These are phyloP conservation scores for Pentamera pediparva DNA, from an alignment of 53 echinoderm and acorn worm species.

Conservation along the genomic window DNA sequence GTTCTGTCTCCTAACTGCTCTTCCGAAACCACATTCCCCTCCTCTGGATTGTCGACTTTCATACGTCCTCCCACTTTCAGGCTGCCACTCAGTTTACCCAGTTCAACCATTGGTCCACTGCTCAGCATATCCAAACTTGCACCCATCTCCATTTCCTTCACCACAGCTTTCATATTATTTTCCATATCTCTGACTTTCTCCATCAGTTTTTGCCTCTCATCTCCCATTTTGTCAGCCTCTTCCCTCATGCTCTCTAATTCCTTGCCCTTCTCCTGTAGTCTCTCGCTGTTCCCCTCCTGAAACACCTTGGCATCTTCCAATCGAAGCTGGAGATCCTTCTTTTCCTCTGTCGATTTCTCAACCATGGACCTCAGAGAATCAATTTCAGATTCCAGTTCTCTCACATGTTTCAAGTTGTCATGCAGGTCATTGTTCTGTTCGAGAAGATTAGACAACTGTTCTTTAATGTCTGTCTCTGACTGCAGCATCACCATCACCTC, in stretches of 20 bases:
- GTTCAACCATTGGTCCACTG: neutral
- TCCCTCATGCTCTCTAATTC: slow-evolving; percentile 20
- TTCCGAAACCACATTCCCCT: slow-evolving; percentile 7
- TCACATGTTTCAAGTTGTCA: slow-evolving; percentile 8
- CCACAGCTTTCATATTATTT: neutral
- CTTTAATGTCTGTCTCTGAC: slow-evolving; percentile 2
- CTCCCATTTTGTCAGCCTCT: slow-evolving; percentile 10
- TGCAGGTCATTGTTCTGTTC: slow-evolving; percentile 20
- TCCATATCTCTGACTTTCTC: slow-evolving; percentile 29
- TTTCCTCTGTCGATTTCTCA: neutral
- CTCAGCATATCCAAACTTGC: neutral
- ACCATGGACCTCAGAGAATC: neutral
- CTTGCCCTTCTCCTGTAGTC: slow-evolving; percentile 17
- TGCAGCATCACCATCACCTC: slow-evolving; percentile 24
- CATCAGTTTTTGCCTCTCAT: slow-evolving; percentile 17
- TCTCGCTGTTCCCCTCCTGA: slow-evolving; percentile 22
- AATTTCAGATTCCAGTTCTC: slow-evolving; percentile 19
- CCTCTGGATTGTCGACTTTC: neutral
- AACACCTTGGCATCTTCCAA: neutral
- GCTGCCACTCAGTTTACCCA: neutral
- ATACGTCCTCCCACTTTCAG: slow-evolving; percentile 2
- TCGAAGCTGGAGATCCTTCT: slow-evolving; percentile 3
- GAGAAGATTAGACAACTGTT: slow-evolving; percentile 10
- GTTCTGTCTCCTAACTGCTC: slow-evolving; percentile 31
- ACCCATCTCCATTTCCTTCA: neutral